Evolutionary conservation across 1,140 invertebrate species (phyloP), one percentile per base, ranked within the genome.

Genomic region (Zaprionus tsacasi): DNA sequence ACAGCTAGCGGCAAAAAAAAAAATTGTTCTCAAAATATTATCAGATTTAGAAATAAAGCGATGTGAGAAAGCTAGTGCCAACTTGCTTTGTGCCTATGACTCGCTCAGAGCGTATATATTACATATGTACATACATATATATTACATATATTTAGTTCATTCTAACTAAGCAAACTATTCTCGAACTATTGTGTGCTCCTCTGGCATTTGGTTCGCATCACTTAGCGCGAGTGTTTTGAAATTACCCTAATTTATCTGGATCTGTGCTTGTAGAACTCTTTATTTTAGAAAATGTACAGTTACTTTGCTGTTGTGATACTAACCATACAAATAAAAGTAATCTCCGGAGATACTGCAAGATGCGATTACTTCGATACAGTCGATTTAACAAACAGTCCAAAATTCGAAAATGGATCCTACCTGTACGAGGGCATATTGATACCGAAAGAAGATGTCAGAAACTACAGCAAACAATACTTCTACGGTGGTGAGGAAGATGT

Each of bases 341-440:
- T 52, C 27, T 15, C 52, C 1, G 61, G 12, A 1, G 64, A 83
- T 25, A 83, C 79, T 65, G 33, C 65, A 6, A 56, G 61, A 11
- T 91, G 87, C 27, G 45, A 67, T n/a, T 90, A 61, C 30, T 66
- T 78, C 10, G 76, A 90, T 54, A 90, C 86, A 4, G 83, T 79
- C 17, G 63, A 76, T 30, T 40, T 90, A 11, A 73, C 73, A 0
- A 27, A 48, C 4, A 69, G 52, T 21, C 1, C 10, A 8, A 61
- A 61, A 27, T 71, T 74, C 0, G 2, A 38, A 0, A 79, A 90
- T 57, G 82, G 86, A 30, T 76, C 82, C 0, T 91, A 87, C 56
- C 36, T 15, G 2, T 83, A 83, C 50, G 59, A 79, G 1, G 38
- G 57, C n/a, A 11, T 82, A 2, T 11, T 89, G 8, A 74, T 85